Percentiles rank a stretch among this genome's conserved stretches.
These are phyloP conservation scores for Mythimna vitellina DNA, from an alignment of 2,888 invertebrate species.

Conservation along the genomic window DNA sequence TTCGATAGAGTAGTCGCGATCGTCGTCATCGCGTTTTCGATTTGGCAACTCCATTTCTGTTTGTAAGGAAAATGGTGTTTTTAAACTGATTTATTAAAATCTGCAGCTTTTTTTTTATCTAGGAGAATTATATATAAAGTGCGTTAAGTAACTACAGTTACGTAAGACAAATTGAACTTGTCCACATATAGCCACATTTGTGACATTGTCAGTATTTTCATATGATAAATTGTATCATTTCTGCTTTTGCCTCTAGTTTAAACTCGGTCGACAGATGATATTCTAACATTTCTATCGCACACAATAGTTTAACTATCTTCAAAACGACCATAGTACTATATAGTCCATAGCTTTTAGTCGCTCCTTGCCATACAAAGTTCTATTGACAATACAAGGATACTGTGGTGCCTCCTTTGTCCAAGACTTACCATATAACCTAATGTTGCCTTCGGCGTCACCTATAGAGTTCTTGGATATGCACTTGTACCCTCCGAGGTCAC, in stretches of 20 bases:
- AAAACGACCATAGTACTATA: constrained; percentile 11
- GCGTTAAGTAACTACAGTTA: not conserved
- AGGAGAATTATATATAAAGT: too few relatives aligned
- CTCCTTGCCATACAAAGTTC: constrained; percentile 36
- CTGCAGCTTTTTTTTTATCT: too few relatives aligned
- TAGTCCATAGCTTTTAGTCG: constrained; percentile 6
- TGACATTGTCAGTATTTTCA: not conserved
- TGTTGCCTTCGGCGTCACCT: constrained; percentile 97
- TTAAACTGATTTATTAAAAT: not conserved
- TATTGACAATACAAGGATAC: constrained; percentile 33
- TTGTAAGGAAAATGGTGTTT: not conserved
- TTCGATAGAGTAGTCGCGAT: constrained; percentile 80
- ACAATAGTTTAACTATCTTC: constrained; percentile 25
- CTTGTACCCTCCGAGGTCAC: constrained; percentile 96
- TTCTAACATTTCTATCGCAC: constrained; percentile 2
- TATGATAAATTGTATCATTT: not conserved
- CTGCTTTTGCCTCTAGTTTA: not conserved
- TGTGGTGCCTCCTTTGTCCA: constrained; percentile 31
- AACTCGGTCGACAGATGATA: not conserved
- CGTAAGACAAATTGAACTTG: not conserved
- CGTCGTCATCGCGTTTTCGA: constrained; percentile 88
- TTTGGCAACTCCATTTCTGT: constrained; percentile 92
- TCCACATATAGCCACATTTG: not conserved
- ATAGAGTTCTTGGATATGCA: constrained; percentile 98
- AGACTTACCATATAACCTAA: constrained; percentile 95